Conservation (phyloP, 2,888 invertebrate species). For the Chymomyza procnemis region DNA sequence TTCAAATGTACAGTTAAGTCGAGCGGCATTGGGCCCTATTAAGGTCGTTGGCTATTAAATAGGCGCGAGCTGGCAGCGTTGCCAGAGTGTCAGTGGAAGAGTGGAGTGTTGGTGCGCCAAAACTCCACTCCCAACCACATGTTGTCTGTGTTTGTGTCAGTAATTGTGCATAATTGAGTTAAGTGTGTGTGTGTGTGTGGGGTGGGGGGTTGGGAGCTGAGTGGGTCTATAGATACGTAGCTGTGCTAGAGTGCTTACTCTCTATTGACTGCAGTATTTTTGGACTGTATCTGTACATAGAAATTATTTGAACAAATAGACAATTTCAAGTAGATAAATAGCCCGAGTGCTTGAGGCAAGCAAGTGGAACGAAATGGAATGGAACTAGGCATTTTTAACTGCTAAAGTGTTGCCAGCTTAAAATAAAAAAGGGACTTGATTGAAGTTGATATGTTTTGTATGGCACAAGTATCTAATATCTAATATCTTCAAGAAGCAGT, state of each 20-base stretch:
- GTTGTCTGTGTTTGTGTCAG: conserved; percentile 57
- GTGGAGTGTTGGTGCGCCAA: background rate
- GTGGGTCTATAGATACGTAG: background rate
- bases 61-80: conserved; percentile 28
- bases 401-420: too few relatives aligned
- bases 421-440: too few relatives aligned
- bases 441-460: too few relatives aligned
- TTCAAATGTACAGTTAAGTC: conserved; percentile 37
- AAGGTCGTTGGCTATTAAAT: conserved; percentile 53
- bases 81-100: background rate
- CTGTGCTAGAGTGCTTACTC: background rate
- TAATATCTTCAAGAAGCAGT: too few relatives aligned
- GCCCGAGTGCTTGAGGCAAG: background rate
- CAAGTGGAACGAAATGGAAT: background rate
- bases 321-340: background rate
- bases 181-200: conserved; percentile 28
- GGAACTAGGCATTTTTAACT: too few relatives aligned
- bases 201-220: too few relatives aligned
- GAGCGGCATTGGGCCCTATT: conserved; percentile 44
- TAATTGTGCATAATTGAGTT: conserved; percentile 69
- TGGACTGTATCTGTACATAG: background rate
- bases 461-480: too few relatives aligned
- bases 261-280: background rate
- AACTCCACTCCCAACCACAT: conserved; percentile 35
- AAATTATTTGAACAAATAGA: background rate